Percentiles rank a stretch among this genome's conserved stretches.
phyloP scores from a whole-genome alignment of 2,888 invertebrate species.

The Heterodera filipjevi region DNA sequence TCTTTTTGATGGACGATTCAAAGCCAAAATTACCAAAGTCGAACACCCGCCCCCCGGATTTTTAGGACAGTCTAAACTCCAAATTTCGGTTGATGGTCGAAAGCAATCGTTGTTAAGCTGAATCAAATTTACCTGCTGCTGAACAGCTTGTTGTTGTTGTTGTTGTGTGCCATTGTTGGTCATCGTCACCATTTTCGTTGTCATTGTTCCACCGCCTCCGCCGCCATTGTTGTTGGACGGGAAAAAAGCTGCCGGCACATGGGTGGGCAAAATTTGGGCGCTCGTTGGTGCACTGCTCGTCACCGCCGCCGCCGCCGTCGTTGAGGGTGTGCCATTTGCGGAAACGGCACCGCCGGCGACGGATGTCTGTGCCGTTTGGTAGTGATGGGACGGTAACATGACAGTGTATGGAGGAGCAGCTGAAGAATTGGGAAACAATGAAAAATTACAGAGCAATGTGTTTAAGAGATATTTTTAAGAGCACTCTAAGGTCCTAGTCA shows the following conservation, averaged over 20 bases:
- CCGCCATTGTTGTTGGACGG: not conserved
- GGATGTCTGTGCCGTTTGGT: not conserved
- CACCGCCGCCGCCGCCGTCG: not conserved
- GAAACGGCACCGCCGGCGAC: not conserved
- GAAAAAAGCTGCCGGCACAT: slow-evolving; percentile 11
- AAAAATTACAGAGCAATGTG: too few species aligned
- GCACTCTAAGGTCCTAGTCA: too few species aligned
- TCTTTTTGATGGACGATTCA: too few species aligned
- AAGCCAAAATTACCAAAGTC: too few species aligned
- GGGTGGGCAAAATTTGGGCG: slow-evolving; percentile 18
- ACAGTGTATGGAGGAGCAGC: not conserved
- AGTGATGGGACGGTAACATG: slow-evolving; percentile 7
- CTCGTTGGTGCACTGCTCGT: slow-evolving; percentile 18
- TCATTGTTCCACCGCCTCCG: not conserved
- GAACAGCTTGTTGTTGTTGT: not conserved
- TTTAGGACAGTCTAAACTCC: not conserved
- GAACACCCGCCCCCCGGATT: too few species aligned
- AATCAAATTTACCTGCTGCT: too few species aligned
- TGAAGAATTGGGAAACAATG: not conserved
- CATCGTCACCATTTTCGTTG: not conserved
- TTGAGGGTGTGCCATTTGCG: not conserved
- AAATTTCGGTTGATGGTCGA: not conserved
- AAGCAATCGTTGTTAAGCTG: not conserved
- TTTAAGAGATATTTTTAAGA: too few species aligned
- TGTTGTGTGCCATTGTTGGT: not conserved